Percentiles rank a stretch among this genome's conserved stretches.
phyloP scores from a whole-genome alignment of 1,140 invertebrate genomes.

The Mylabris phalerata region DNA sequence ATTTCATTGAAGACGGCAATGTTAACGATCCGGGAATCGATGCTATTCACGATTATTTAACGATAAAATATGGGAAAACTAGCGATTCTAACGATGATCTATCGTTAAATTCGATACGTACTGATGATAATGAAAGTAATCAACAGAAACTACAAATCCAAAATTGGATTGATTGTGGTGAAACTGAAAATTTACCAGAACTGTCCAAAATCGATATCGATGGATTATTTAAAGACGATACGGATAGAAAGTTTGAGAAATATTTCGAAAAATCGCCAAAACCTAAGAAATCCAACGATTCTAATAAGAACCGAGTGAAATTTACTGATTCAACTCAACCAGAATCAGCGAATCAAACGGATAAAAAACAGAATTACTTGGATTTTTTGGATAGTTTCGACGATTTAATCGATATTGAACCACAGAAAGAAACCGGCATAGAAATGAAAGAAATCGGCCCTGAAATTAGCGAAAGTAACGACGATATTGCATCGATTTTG shows the following conservation, averaged over 20 bases:
- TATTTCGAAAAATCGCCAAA: slow-evolving; percentile 1
- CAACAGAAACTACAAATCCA: not conserved
- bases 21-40: slow-evolving; percentile 1
- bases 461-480: slow-evolving; percentile 15
- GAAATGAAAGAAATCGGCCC: not conserved
- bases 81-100: not conserved
- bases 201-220: not conserved
- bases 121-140: not conserved
- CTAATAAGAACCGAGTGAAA: slow-evolving; percentile 6
- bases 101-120: not conserved
- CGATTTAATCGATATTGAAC: slow-evolving; percentile 10
- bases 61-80: slow-evolving; percentile 21
- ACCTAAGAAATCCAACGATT: not conserved
- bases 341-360: slow-evolving; percentile 27
- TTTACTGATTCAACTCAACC: slow-evolving; percentile 20
- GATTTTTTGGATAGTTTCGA: slow-evolving; percentile 31
- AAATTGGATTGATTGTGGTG: slow-evolving; percentile 15
- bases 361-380: slow-evolving; percentile 26
- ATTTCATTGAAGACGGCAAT: not conserved
- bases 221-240: slow-evolving; percentile 22
- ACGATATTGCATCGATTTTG: slow-evolving; percentile 35
- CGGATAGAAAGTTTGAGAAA: slow-evolving; percentile 1
- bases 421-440: not conserved
- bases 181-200: slow-evolving; percentile 24
- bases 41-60: slow-evolving; percentile 26